Conservation (phyloP, 2,888 invertebrate genomes). For the Acleris literana region DNA sequence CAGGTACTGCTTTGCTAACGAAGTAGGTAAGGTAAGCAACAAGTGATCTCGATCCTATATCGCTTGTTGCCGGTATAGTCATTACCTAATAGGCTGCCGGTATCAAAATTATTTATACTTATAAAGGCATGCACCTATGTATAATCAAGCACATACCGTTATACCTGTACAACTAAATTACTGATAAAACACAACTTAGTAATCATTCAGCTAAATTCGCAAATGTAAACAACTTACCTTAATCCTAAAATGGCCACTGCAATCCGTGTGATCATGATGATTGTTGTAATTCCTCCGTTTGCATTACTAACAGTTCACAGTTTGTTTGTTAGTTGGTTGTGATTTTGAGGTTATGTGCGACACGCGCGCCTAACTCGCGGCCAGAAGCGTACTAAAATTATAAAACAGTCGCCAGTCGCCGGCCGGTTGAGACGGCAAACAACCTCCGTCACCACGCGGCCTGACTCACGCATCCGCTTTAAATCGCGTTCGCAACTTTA, state of each 20-base stretch:
- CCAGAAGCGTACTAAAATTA: constrained; percentile 12
- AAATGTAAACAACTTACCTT: constrained; percentile 18
- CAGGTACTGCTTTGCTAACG: no score
- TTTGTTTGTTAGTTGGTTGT: constrained; percentile 20
- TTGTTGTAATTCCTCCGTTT: neutral
- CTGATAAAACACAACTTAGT: no score
- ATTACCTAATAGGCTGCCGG: no score
- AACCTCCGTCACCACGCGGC: constrained; percentile 13
- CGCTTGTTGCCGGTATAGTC: no score
- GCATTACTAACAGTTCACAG: constrained; percentile 3
- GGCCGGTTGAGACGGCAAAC: constrained; percentile 19
- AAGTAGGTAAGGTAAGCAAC: no score
- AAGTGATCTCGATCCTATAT: no score
- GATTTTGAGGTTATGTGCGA: neutral
- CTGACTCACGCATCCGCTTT: constrained; percentile 16
- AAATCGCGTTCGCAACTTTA: neutral
- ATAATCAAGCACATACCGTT: no score
- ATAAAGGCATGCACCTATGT: no score
- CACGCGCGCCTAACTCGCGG: constrained; percentile 19
- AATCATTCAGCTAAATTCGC: no score
- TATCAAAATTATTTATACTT: no score
- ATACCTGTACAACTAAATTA: no score
- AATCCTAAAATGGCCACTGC: constrained; percentile 13
- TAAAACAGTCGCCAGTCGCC: neutral
- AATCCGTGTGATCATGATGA: constrained; percentile 23